Conservation (phyloP, 2,888 invertebrate genomes). For the Meganola albula region DNA sequence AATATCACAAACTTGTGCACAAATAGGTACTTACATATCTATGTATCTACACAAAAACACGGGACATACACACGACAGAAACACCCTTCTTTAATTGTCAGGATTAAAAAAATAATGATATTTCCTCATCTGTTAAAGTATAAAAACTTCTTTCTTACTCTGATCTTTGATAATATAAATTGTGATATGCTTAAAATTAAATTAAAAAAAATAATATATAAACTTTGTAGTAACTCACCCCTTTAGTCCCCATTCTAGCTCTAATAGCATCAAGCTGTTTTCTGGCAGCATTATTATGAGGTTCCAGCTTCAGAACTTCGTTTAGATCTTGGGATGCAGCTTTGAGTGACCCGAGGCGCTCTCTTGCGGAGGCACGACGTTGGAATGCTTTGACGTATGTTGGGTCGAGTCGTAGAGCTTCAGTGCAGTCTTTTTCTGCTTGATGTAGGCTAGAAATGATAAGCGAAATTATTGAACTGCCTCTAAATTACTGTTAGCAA, state of each 20-base stretch:
- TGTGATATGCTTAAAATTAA: too few relatives aligned
- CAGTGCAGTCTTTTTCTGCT: slow-evolving; percentile 88
- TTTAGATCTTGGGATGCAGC: slow-evolving; percentile 85
- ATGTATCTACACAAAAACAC: too few relatives aligned
- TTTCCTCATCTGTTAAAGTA: too few relatives aligned
- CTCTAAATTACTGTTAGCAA: too few relatives aligned
- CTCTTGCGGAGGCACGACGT: slow-evolving; percentile 86
- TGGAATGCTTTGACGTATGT: slow-evolving; percentile 91
- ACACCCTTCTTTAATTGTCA: too few relatives aligned
- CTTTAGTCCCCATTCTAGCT: slow-evolving; percentile 68
- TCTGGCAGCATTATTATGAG: slow-evolving; percentile 84
- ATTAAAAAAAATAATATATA: background rate
- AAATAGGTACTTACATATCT: too few relatives aligned
- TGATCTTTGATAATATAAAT: too few relatives aligned
- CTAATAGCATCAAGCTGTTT: slow-evolving; percentile 77
- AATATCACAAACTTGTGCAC: too few relatives aligned
- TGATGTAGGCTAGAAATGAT: slow-evolving; percentile 79
- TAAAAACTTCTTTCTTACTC: too few relatives aligned
- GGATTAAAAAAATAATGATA: too few relatives aligned
- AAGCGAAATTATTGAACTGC: too few relatives aligned
- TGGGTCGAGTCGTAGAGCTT: slow-evolving; percentile 86
- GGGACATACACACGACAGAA: too few relatives aligned
- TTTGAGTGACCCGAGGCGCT: slow-evolving; percentile 82
- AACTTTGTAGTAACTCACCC: slow-evolving; percentile 50
- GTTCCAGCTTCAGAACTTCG: slow-evolving; percentile 85